Conservation (phyloP, 2,888 invertebrate species). For the Deroplatys truncata region DNA sequence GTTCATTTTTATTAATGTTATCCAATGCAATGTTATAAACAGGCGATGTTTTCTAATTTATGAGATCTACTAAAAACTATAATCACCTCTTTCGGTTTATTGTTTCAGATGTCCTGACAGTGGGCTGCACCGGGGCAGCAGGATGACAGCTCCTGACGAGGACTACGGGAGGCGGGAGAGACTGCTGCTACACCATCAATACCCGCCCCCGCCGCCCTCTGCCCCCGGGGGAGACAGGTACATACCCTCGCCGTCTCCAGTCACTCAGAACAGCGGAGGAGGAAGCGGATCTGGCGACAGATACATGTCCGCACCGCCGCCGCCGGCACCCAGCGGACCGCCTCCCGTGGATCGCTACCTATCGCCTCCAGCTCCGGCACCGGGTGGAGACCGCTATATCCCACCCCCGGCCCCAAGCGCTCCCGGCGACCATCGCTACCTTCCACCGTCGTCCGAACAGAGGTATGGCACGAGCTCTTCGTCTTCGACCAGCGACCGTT, state of each 20-base stretch:
- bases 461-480: conserved; percentile 35
- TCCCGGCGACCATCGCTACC: conserved; percentile 22
- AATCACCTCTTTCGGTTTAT: neutral
- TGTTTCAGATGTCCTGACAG: conserved; percentile 61
- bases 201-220: conserved; percentile 26
- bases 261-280: neutral
- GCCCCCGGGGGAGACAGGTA: conserved; percentile 10
- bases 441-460: conserved; percentile 36
- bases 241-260: conserved; percentile 1
- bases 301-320: conserved; percentile 5
- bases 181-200: conserved; percentile 31
- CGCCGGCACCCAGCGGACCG: neutral
- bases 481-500: conserved; percentile 39
- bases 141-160: conserved; percentile 49
- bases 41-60: no score
- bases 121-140: conserved; percentile 58
- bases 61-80: no score
- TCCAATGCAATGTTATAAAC: no score
- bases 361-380: conserved; percentile 19
- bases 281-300: conserved; percentile 11
- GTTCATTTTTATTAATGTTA: no score
- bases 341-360: conserved; percentile 14
- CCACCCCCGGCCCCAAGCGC: conserved; percentile 18
- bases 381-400: conserved; percentile 21
- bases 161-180: conserved; percentile 32